phyloP scores from a whole-genome alignment of 2,113 vertebrate species.

The Halichoeres trimaculatus region DNA sequence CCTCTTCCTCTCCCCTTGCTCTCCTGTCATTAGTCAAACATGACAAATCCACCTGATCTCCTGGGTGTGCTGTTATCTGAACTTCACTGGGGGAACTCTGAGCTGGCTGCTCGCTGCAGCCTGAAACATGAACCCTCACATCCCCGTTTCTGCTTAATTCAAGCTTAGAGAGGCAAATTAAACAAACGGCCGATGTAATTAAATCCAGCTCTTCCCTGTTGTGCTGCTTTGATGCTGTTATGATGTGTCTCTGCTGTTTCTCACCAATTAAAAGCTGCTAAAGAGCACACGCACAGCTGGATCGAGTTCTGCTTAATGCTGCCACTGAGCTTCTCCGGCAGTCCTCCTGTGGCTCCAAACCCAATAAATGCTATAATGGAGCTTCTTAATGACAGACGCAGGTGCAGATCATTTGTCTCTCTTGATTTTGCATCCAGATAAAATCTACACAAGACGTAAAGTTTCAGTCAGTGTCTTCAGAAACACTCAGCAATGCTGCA shows the following conservation, averaged over 20 bases:
- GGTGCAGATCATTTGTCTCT: slow-evolving; percentile 78
- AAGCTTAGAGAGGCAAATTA: slow-evolving; percentile 80
- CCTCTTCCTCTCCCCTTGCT: slow-evolving; percentile 77
- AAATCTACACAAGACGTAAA: slow-evolving; percentile 62
- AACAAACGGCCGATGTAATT: slow-evolving; percentile 84
- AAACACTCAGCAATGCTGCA: slow-evolving; percentile 14
- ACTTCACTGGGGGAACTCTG: slow-evolving; percentile 67
- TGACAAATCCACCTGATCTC: slow-evolving; percentile 79
- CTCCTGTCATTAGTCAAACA: slow-evolving; percentile 79
- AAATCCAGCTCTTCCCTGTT: slow-evolving; percentile 82
- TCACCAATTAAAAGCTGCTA: slow-evolving; percentile 84
- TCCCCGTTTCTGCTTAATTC: slow-evolving; percentile 70
- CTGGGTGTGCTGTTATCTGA: slow-evolving; percentile 74
- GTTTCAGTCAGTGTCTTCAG: slow-evolving; percentile 37
- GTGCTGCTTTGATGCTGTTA: slow-evolving; percentile 81
- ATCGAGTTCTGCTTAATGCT: slow-evolving; percentile 79
- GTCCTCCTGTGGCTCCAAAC: slow-evolving; percentile 77
- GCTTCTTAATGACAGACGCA: slow-evolving; percentile 77
- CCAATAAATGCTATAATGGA: slow-evolving; percentile 81
- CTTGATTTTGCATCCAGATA: slow-evolving; percentile 66
- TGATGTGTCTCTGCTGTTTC: slow-evolving; percentile 81
- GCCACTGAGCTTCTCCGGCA: slow-evolving; percentile 64
- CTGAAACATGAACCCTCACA: slow-evolving; percentile 73
- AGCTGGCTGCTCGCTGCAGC: slow-evolving; percentile 65
- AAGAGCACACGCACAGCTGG: slow-evolving; percentile 75